phyloP scores from a whole-genome alignment of 2,113 vertebrate species.

The Oryzias javanicus region DNA sequence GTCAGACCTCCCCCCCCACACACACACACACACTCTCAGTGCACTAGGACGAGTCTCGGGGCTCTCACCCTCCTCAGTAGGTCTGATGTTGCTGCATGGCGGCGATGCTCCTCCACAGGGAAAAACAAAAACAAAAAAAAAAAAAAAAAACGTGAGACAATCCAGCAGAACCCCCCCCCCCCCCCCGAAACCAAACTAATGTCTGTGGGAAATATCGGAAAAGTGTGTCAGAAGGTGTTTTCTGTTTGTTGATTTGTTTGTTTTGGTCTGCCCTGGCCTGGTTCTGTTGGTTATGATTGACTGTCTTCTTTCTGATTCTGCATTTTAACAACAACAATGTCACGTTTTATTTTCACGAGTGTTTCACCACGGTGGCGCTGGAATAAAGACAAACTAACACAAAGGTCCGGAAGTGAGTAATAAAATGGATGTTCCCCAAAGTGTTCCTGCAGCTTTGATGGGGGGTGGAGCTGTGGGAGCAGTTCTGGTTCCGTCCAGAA shows the following conservation, averaged over 20 bases:
- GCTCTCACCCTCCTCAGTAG: slow-evolving; percentile 74
- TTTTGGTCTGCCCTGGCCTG: slow-evolving; percentile 68
- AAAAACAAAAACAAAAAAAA: no score
- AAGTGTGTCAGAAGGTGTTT: slow-evolving; percentile 67
- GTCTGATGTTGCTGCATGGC: slow-evolving; percentile 78
- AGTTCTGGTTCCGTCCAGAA: no score
- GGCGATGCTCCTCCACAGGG: slow-evolving; percentile 77
- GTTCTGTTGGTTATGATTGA: slow-evolving; percentile 70
- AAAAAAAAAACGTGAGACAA: slow-evolving; percentile 78
- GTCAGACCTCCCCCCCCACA: slow-evolving; percentile 43
- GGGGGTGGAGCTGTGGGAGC: no score
- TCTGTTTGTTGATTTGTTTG: slow-evolving; percentile 18
- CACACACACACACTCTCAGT: slow-evolving; percentile 59
- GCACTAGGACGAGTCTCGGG: slow-evolving; percentile 74
- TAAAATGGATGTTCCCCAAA: slow-evolving; percentile 80
- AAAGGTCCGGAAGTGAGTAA: slow-evolving; percentile 77
- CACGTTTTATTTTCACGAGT: slow-evolving; percentile 74
- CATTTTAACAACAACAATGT: slow-evolving; percentile 72
- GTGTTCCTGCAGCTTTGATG: slow-evolving; percentile 55
- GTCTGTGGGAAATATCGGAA: slow-evolving; percentile 69
- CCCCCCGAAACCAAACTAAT: slow-evolving; percentile 62
- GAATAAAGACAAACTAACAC: slow-evolving; percentile 80
- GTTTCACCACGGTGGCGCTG: slow-evolving; percentile 78
- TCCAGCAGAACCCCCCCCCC: slow-evolving; percentile 73
- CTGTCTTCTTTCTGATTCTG: slow-evolving; percentile 73